Evolutionary conservation across 1,140 invertebrate species (phyloP).

Genomic region (Agrypnia vestita): DNA sequence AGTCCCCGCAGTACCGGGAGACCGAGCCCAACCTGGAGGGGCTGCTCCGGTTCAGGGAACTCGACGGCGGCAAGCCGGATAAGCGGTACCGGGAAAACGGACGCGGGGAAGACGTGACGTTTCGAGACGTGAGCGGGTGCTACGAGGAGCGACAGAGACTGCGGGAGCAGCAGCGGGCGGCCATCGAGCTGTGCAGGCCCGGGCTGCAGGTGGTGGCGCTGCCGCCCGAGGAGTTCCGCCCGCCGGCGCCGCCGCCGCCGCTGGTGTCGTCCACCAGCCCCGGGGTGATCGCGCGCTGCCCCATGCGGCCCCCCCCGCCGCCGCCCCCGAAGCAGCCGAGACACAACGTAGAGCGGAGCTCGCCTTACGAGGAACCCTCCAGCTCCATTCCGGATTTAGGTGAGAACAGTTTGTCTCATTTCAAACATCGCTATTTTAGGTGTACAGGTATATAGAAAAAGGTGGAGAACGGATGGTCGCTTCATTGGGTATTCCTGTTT

Average conservation of each 20-base stretch:
- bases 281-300: slow-evolving; percentile 67
- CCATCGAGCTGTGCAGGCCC: slow-evolving; percentile 64
- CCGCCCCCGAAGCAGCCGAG: slow-evolving; percentile 73
- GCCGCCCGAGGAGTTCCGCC: slow-evolving; percentile 67
- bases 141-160: slow-evolving; percentile 54
- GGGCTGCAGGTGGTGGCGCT: slow-evolving; percentile 69
- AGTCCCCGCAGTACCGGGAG: slow-evolving; percentile 13
- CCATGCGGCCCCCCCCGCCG: slow-evolving; percentile 75
- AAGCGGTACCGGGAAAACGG: slow-evolving; percentile 21
- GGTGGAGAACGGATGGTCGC: no score
- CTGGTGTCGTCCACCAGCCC: slow-evolving; percentile 65
- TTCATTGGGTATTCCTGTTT: no score
- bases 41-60: slow-evolving; percentile 46
- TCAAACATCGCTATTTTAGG: no score
- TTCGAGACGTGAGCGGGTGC: slow-evolving; percentile 49
- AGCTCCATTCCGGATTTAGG: slow-evolving; percentile 90
- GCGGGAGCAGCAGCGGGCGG: slow-evolving; percentile 58
- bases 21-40: slow-evolving; percentile 41
- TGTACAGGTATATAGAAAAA: no score
- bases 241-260: slow-evolving; percentile 58
- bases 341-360: slow-evolving; percentile 65
- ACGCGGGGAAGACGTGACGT: slow-evolving; percentile 38
- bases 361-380: slow-evolving; percentile 81
- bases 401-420: no score
- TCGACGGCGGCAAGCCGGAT: slow-evolving; percentile 3